phyloP scores from a whole-genome alignment of 2,797 vertebrate species.

The Leontocebus nigricollis region DNA sequence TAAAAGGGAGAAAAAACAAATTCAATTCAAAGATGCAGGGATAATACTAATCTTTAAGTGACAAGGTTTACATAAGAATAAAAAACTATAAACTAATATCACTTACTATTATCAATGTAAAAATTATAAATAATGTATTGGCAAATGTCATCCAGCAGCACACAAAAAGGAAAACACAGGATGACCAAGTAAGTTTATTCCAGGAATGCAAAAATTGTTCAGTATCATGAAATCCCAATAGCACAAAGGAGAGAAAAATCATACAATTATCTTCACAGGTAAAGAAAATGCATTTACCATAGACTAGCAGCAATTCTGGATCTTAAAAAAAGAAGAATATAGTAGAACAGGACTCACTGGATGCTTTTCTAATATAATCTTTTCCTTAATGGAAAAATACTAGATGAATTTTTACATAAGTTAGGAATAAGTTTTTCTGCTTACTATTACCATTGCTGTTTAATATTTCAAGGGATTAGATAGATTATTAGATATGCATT shows the following conservation, averaged over 20 bases:
- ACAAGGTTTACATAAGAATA: neutral
- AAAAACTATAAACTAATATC: neutral
- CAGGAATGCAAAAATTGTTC: neutral
- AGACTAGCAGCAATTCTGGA: neutral
- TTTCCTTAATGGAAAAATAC: neutral
- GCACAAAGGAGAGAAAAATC: neutral
- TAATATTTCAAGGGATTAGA: neutral
- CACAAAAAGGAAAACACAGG: neutral
- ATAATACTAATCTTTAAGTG: neutral
- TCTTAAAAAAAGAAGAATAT: constrained; percentile 16
- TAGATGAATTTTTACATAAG: neutral
- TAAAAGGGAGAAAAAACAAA: neutral
- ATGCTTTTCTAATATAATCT: neutral
- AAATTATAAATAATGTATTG: neutral
- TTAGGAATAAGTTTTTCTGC: neutral
- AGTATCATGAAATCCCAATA: neutral
- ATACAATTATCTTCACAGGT: neutral
- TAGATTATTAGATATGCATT: neutral
- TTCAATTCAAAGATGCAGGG: neutral
- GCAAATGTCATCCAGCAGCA: neutral
- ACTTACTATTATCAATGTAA: neutral
- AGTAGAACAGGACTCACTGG: neutral
- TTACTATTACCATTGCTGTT: neutral
- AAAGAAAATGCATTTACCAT: neutral
- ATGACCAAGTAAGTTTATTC: neutral